These are phyloP conservation scores for Drosophila baimaii DNA, from an alignment of 1,140 invertebrate species.

Conservation along the genomic window DNA sequence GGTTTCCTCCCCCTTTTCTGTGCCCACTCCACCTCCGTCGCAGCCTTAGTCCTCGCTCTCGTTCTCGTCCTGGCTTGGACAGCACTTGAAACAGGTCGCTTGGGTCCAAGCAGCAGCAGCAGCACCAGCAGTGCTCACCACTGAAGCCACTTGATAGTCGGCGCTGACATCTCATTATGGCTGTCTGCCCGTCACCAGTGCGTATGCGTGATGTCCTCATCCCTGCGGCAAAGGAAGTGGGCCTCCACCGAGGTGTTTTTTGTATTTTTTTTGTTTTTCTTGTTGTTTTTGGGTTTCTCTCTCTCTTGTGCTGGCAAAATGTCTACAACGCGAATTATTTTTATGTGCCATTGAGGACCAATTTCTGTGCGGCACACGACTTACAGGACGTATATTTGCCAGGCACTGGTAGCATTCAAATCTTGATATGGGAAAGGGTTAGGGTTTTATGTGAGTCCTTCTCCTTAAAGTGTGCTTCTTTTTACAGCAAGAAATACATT, in stretches of 20 bases:
- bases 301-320: conserved; percentile 70
- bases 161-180: conserved; percentile 81
- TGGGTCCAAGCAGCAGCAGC: conserved; percentile 69
- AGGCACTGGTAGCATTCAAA: conserved; percentile 18
- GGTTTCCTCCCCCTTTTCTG: not conserved
- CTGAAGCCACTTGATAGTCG: conserved; percentile 78
- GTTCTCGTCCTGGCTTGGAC: conserved; percentile 30
- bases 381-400: conserved; percentile 31
- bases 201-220: conserved; percentile 73
- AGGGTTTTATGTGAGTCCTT: not conserved
- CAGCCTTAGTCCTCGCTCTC: conserved; percentile 20
- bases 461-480: not conserved
- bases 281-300: too few species aligned
- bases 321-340: conserved; percentile 78
- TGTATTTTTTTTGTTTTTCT: not conserved
- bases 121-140: conserved; percentile 32
- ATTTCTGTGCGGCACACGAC: conserved; percentile 44
- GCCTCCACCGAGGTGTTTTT: conserved; percentile 4
- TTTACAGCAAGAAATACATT: not conserved
- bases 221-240: not conserved
- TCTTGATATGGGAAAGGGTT: not conserved
- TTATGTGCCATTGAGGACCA: conserved; percentile 75
- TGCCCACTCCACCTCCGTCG: conserved; percentile 14
- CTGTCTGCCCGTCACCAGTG: conserved; percentile 66
- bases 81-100: conserved; percentile 73